A percentile compares a stretch with the other conserved stretches of the same genome.
These are phyloP conservation scores for Perizoma flavofasciatum DNA, from an alignment of 2,888 invertebrate species.

Conservation along the genomic window DNA sequence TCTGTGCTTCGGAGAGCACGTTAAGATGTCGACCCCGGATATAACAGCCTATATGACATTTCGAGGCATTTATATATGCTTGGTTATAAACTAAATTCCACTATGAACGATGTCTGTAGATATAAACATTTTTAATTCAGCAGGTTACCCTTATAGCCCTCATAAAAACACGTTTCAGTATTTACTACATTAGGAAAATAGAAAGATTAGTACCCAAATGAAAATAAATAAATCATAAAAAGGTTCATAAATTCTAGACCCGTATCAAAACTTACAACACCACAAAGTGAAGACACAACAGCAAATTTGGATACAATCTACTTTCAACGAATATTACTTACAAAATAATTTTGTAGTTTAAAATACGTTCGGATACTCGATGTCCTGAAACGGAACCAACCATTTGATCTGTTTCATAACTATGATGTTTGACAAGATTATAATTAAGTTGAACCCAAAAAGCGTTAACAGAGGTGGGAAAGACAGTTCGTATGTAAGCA, in stretches of 20 bases:
- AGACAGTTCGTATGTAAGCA: too few relatives aligned
- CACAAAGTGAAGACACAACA: conserved; percentile 32
- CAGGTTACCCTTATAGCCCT: too few relatives aligned
- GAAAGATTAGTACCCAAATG: neutral
- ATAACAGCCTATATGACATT: too few relatives aligned
- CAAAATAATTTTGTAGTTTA: conserved; percentile 59
- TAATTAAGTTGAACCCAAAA: conserved; percentile 4
- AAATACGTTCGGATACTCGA: conserved; percentile 81
- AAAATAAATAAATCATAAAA: neutral
- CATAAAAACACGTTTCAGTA: too few relatives aligned
- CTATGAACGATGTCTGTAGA: too few relatives aligned
- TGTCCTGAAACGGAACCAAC: conserved; percentile 73
- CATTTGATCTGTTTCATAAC: conserved; percentile 73
- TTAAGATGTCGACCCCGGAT: too few relatives aligned
- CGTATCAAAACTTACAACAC: conserved; percentile 24
- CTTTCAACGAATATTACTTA: conserved; percentile 65
- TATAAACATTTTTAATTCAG: too few relatives aligned
- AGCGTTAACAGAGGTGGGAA: neutral
- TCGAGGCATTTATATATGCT: too few relatives aligned
- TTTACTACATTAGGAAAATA: too few relatives aligned
- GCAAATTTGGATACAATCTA: conserved; percentile 45
- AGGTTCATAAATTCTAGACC: conserved; percentile 17
- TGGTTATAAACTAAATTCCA: too few relatives aligned
- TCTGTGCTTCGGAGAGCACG: too few relatives aligned
- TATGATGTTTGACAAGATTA: conserved; percentile 11